Evolutionary conservation across 2,888 invertebrate genomes (phyloP), one percentile per base, ranked within the genome.

Genomic region (Drosophila mettleri): DNA sequence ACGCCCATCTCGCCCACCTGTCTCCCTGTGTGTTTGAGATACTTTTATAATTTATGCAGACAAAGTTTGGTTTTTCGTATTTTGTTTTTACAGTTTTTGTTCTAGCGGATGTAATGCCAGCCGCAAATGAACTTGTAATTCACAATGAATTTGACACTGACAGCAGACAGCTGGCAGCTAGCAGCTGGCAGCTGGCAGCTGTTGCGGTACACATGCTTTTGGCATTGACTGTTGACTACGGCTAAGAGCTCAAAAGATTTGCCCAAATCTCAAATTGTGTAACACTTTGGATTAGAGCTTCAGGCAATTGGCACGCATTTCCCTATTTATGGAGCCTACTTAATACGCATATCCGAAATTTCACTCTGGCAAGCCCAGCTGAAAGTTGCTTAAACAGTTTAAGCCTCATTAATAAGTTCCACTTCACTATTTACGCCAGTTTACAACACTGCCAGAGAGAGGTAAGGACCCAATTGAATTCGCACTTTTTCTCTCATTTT

Each of bases 131-230:
- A 86, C 83, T 86, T 86, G 88, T 79, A 86, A 88, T 81, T 86
- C 74, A 66, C 85, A 82, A 68, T 78, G 86, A 78, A 80, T 88
- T 82, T 86, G 88, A 86, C 86, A 86, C 86, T 86, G 88, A 86
- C 86, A 84, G 74, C 86, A 88, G 88, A 86, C 86, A 84, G 74
- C 72, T 69, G 78, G 62, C 71, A 49, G 49, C 12, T 46, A 20
- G 39, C 29, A 29, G 34, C 14, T 12, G 38, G 38, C 46, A 62
- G 49, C 36, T 67, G 58, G 69, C 63, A 78, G 64, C 74, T 64
- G 59, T 31, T 62, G 70, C 64, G 53, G 65, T 62, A 66, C 69
- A 52, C 53, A 62, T n/a, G 68, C 69, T 62, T 69, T 65, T 74
- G 70, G 74, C 74, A 74, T 74, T 74, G 74, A 74, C 70, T 74